These are phyloP conservation scores for Hartigia nigra DNA, from an alignment of 2,888 invertebrate species.

Conservation along the genomic window DNA sequence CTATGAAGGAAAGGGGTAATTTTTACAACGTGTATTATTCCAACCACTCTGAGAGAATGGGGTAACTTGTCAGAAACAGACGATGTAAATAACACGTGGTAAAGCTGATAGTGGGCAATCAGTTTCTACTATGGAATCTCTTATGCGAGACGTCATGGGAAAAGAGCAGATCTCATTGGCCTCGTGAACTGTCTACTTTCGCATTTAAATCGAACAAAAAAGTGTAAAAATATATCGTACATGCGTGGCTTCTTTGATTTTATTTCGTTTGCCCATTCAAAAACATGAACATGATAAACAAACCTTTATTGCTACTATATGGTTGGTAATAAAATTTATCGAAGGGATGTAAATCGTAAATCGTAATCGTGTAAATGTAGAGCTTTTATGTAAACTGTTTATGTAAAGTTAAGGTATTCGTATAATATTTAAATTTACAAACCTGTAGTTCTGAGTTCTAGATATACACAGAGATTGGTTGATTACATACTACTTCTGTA, in stretches of 20 bases:
- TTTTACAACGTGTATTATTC: slow-evolving; percentile 36
- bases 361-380: not conserved
- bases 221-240: no score
- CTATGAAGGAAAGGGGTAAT: slow-evolving; percentile 25
- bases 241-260: no score
- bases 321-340: not conserved
- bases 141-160: not conserved
- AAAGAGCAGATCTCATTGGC: not conserved
- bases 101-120: slow-evolving; percentile 37
- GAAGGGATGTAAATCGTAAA: not conserved
- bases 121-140: no score
- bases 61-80: slow-evolving; percentile 40
- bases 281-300: no score
- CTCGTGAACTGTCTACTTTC: not conserved
- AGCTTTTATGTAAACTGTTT: not conserved
- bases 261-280: no score
- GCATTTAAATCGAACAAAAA: no score
- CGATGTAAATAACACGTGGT: slow-evolving; percentile 42
- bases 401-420: not conserved
- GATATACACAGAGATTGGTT: not conserved
- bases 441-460: not conserved
- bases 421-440: not conserved
- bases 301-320: no score
- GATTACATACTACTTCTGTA: not conserved
- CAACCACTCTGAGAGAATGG: slow-evolving; percentile 17